These are phyloP conservation scores for Brachypteracias leptosomus DNA, from an alignment of 2,113 vertebrate genomes.

Conservation along the genomic window DNA sequence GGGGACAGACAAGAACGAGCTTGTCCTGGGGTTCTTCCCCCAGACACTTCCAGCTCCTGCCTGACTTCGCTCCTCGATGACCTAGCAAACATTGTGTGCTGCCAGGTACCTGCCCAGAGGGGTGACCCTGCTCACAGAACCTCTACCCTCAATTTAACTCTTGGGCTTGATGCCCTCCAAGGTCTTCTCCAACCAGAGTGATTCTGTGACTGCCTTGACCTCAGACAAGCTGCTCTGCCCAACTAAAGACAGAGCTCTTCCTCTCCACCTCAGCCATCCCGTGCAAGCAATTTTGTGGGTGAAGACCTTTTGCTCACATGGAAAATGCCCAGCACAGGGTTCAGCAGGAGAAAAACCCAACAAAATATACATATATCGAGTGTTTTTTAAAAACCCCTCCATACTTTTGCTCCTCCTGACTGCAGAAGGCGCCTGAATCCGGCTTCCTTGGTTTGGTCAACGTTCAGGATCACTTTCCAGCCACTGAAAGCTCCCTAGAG, in stretches of 20 bases:
- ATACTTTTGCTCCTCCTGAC: conserved; percentile 95
- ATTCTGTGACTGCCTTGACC: background rate
- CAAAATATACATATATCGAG: background rate
- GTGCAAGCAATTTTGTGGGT: background rate
- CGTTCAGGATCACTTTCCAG: conserved; percentile 94
- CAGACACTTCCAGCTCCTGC: background rate
- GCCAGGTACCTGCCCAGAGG: no score
- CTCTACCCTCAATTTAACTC: no score
- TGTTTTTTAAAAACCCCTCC: no score
- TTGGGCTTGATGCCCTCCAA: no score
- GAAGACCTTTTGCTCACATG: background rate
- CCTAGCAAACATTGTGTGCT: no score
- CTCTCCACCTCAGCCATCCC: background rate
- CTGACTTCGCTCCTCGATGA: no score
- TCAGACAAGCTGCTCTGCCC: background rate
- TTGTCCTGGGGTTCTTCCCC: background rate
- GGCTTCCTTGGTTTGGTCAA: conserved; percentile 89
- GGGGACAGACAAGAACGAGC: background rate
- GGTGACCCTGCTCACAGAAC: no score
- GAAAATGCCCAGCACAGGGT: background rate
- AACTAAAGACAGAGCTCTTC: background rate
- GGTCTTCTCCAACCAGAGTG: no score
- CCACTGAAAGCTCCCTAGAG: conserved; percentile 94
- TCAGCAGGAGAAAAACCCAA: background rate
- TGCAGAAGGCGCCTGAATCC: conserved; percentile 94